A percentile compares a stretch with the other conserved stretches of the same genome.
phyloP scores from a whole-genome alignment of 2,113 vertebrate genomes.

The Baryphthengus martii region DNA sequence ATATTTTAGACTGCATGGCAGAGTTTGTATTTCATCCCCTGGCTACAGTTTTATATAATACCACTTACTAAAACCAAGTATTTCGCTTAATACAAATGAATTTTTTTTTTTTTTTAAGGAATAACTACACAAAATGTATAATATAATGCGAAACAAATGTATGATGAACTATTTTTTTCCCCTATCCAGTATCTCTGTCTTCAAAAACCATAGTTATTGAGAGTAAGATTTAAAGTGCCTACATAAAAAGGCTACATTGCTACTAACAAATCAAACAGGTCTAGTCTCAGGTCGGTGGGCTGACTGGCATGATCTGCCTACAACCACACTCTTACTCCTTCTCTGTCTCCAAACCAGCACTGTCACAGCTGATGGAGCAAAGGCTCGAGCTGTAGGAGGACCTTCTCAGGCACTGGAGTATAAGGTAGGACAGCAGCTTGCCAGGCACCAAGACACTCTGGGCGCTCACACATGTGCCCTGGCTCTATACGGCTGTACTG shows the following conservation, averaged over 20 bases:
- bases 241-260: background rate
- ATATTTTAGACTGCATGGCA: background rate
- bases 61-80: background rate
- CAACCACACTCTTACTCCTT: background rate
- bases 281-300: background rate
- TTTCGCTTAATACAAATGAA: background rate
- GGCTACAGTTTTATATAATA: background rate
- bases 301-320: background rate
- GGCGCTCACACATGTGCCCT: rapidly evolving
- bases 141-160: background rate
- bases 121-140: background rate
- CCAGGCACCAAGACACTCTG: background rate
- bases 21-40: background rate
- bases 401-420: rapidly evolving
- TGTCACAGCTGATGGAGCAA: background rate
- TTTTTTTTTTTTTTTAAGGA: background rate
- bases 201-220: background rate
- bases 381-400: background rate
- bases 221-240: background rate
- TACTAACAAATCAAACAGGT: background rate
- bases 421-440: background rate
- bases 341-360: background rate
- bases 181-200: background rate
- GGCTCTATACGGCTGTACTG: background rate
- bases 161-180: background rate